phyloP scores from a whole-genome alignment of 92 coral and sea anemone species.

The Plumapathes pennacea region DNA sequence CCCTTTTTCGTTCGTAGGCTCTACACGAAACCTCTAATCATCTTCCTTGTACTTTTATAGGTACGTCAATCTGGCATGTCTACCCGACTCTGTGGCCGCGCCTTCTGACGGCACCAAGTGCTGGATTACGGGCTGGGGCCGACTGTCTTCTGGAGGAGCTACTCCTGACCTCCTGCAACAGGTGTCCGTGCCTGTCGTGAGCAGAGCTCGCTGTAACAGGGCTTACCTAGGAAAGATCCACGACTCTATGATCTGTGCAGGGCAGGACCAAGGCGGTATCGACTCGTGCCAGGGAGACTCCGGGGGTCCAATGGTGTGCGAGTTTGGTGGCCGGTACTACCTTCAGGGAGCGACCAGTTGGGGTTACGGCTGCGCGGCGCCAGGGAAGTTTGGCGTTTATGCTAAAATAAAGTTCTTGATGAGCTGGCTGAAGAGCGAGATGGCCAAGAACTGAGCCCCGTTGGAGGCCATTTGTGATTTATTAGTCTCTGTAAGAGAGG shows the following conservation, averaged over 20 bases:
- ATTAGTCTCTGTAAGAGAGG: too few relatives aligned
- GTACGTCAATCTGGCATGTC: conserved; percentile 44
- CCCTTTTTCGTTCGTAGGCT: too few relatives aligned
- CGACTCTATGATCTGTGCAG: conserved; percentile 57
- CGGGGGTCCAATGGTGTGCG: conserved; percentile 40
- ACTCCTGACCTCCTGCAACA: conserved; percentile 38
- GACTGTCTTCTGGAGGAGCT: conserved; percentile 37
- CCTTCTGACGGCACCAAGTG: conserved; percentile 16
- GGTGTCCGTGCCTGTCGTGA: conserved; percentile 49
- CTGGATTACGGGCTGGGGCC: conserved; percentile 64
- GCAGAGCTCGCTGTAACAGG: conserved; percentile 12
- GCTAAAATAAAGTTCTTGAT: too few relatives aligned
- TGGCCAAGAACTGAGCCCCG: too few relatives aligned
- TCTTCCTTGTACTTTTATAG: too few relatives aligned
- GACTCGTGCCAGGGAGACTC: conserved; percentile 66
- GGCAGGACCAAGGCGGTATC: conserved; percentile 51
- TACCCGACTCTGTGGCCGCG: conserved; percentile 29
- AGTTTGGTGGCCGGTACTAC: too few relatives aligned
- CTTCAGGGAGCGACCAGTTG: too few relatives aligned
- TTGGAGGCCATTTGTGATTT: too few relatives aligned
- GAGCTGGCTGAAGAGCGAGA: too few relatives aligned
- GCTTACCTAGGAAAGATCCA: conserved; percentile 33
- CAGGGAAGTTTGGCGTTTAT: too few relatives aligned
- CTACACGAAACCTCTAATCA: too few relatives aligned
- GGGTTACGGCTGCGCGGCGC: too few relatives aligned